phyloP scores from a whole-genome alignment of 2,797 vertebrate genomes.

The Glyptemys insculpta region DNA sequence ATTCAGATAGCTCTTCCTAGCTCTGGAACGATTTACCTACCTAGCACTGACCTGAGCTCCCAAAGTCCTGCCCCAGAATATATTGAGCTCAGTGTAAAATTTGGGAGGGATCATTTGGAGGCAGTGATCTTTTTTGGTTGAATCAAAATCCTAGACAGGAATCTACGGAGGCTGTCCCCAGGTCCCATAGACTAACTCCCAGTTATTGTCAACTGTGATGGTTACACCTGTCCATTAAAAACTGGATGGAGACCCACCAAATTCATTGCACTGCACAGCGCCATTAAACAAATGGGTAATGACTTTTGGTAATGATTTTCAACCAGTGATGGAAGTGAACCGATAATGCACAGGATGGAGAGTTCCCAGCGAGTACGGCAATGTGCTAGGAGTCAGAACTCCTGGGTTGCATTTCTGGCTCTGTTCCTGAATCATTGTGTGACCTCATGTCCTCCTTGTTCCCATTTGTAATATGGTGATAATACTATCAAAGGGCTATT shows the following conservation, averaged over 20 bases:
- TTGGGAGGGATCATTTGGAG: not conserved
- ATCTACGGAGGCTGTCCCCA: not conserved
- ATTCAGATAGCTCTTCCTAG: not conserved
- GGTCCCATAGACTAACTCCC: not conserved
- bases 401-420: not conserved
- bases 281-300: constrained; percentile 32
- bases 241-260: not conserved
- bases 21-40: not conserved
- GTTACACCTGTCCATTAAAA: not conserved
- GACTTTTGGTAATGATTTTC: constrained; percentile 20
- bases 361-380: constrained; percentile 16
- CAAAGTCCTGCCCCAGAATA: not conserved
- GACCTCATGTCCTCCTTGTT: constrained; percentile 11
- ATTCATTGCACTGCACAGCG: constrained; percentile 8
- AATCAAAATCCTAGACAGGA: not conserved
- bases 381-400: constrained; percentile 47
- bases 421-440: constrained; percentile 20
- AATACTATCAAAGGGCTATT: not conserved
- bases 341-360: not conserved
- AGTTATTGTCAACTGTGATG: not conserved
- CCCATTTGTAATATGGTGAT: not conserved
- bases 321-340: constrained; percentile 25
- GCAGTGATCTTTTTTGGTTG: not conserved
- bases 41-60: constrained; percentile 26
- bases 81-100: too few species aligned